Conservation (phyloP, 1,140 invertebrate genomes). For the Nylanderia fulva region DNA sequence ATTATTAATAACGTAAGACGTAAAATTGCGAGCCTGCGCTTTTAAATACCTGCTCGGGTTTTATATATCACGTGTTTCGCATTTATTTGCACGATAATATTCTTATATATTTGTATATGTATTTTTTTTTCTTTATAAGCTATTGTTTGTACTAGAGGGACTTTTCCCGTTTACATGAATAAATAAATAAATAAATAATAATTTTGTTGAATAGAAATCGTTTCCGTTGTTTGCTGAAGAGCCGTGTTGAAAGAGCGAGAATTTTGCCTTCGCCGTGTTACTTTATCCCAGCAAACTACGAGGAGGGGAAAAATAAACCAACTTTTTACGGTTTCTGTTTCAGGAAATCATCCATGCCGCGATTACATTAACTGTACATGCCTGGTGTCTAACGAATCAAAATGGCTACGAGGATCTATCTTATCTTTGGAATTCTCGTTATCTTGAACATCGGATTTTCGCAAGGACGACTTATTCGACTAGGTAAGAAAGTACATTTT, state of each 20-base stretch:
- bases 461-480: conserved; percentile 70
- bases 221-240: background rate
- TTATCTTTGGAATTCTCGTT: conserved; percentile 75
- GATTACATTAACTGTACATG: conserved; percentile 66
- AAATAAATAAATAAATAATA: no score
- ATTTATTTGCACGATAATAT: no score
- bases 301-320: conserved; percentile 15
- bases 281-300: background rate
- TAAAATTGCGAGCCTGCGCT: background rate
- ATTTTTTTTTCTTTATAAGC: no score
- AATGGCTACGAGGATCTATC: conserved; percentile 76
- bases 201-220: background rate
- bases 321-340: conserved; percentile 67
- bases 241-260: background rate
- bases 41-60: background rate
- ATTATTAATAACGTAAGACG: conserved; percentile 34
- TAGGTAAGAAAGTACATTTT: conserved; percentile 76
- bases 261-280: background rate
- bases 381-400: conserved; percentile 69
- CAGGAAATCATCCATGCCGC: conserved; percentile 77
- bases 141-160: no score
- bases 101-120: no score
- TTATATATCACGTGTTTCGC: background rate
- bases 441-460: conserved; percentile 68
- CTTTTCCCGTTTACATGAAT: no score